Evolutionary conservation across 2,888 invertebrate genomes (phyloP).

Genomic region (Lumbricus terrestris): DNA sequence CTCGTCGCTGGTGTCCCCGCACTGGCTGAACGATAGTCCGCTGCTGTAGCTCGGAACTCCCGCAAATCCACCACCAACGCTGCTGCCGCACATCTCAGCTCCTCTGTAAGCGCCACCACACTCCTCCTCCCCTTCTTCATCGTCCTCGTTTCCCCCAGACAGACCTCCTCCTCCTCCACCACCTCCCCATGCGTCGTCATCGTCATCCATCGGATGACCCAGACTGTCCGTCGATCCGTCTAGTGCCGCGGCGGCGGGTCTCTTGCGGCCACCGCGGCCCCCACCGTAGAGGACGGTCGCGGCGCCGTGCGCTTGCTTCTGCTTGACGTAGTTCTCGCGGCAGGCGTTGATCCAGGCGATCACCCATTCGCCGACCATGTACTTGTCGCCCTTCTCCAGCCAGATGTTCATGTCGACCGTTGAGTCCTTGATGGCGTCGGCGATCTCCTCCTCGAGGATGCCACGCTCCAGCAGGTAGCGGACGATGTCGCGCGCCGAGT

Average conservation of each 20-base stretch:
- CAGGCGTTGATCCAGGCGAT: conserved; percentile 40
- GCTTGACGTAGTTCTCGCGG: conserved; percentile 33
- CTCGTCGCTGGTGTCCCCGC: not conserved
- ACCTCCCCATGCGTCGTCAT: conserved; percentile 13
- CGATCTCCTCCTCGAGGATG: conserved; percentile 38
- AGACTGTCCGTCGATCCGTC: conserved; percentile 9
- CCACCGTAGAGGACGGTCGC: not conserved
- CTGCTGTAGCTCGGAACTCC: conserved; percentile 14
- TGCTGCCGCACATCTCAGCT: not conserved
- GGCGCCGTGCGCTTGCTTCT: conserved; percentile 19
- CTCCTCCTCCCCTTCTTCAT: conserved; percentile 5
- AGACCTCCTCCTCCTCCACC: not conserved
- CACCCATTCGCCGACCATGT: conserved; percentile 42
- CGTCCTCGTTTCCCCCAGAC: conserved; percentile 8
- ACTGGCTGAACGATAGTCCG: not conserved
- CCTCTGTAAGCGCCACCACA: not conserved
- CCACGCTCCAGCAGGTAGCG: conserved; percentile 37
- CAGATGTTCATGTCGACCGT: conserved; percentile 36
- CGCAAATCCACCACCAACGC: not conserved
- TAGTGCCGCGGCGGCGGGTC: not conserved
- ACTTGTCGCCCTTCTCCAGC: conserved; percentile 34
- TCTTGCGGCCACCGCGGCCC: not conserved
- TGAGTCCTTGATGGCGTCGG: conserved; percentile 39
- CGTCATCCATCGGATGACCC: conserved; percentile 13
- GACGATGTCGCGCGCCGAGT: conserved; percentile 34